These are phyloP conservation scores for Eilema griseolum DNA, from an alignment of 2,888 invertebrate genomes.

Conservation along the genomic window DNA sequence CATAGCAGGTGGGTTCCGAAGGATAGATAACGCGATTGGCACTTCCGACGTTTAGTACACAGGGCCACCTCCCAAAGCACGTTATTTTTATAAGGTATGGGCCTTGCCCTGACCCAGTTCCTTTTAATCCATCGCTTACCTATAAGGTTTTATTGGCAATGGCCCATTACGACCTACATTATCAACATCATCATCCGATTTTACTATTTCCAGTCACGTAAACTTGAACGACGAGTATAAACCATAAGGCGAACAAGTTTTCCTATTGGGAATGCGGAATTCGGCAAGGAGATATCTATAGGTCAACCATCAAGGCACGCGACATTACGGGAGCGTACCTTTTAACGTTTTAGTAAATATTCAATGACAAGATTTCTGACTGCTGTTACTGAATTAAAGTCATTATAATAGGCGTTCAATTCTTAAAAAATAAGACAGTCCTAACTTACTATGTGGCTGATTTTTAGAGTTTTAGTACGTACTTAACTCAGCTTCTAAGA, in stretches of 20 bases:
- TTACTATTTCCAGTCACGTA: slow-evolving; percentile 87
- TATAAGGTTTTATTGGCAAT: slow-evolving; percentile 87
- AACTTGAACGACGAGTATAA: slow-evolving; percentile 83
- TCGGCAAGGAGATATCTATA: slow-evolving; percentile 50
- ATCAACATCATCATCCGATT: slow-evolving; percentile 87
- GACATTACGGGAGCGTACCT: slow-evolving; percentile 45
- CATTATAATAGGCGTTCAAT: slow-evolving; percentile 34
- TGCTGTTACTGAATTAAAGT: slow-evolving; percentile 22
- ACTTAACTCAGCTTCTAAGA: slow-evolving; percentile 79
- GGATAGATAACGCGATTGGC: slow-evolving; percentile 67
- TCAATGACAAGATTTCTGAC: slow-evolving; percentile 23
- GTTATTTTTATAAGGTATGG: slow-evolving; percentile 81
- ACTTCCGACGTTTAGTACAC: slow-evolving; percentile 63
- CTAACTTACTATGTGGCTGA: slow-evolving; percentile 33
- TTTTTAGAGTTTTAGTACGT: slow-evolving; percentile 55
- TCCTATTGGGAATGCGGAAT: slow-evolving; percentile 60
- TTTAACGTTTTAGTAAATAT: slow-evolving; percentile 39
- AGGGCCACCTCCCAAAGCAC: slow-evolving; percentile 68
- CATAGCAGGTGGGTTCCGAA: slow-evolving; percentile 54
- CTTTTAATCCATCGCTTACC: slow-evolving; percentile 86
- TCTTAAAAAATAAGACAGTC: slow-evolving; percentile 36
- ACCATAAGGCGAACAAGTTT: slow-evolving; percentile 71
- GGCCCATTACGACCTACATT: slow-evolving; percentile 86
- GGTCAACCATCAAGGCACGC: slow-evolving; percentile 53
- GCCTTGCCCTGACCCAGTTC: slow-evolving; percentile 84